phyloP scores from a whole-genome alignment of 2,113 vertebrate genomes.

The Psittacara wagleri region DNA sequence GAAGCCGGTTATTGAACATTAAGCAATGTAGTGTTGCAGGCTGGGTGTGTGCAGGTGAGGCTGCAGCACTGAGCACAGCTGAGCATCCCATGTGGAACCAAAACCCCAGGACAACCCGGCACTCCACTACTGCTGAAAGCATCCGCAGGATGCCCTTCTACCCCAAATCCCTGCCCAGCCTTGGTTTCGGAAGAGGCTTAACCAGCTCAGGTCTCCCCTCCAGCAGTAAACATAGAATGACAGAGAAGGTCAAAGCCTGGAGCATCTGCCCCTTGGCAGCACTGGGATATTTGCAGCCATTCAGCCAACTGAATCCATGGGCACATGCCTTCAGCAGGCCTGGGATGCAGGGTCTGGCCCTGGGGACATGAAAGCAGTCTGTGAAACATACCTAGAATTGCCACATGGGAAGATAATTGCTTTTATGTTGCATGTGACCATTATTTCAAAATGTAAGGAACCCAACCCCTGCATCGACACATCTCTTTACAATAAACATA shows the following conservation, averaged over 20 bases:
- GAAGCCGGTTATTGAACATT: fast-evolving
- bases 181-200: fast-evolving
- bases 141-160: fast-evolving
- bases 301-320: fast-evolving
- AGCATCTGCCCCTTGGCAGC: fast-evolving
- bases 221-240: too few relatives aligned
- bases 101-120: fast-evolving
- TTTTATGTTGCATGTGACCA: fast-evolving
- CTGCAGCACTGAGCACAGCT: fast-evolving
- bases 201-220: neutral
- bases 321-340: neutral
- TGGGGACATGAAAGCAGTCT: fast-evolving
- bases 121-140: fast-evolving
- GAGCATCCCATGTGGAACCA: fast-evolving
- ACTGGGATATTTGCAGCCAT: fast-evolving
- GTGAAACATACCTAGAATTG: fast-evolving
- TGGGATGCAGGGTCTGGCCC: neutral
- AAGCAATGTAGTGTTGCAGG: fast-evolving
- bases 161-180: fast-evolving
- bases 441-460: neutral
- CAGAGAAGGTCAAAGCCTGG: fast-evolving
- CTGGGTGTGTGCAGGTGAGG: neutral
- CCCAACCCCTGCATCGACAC: neutral
- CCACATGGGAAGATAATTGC: fast-evolving
- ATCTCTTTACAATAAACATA: neutral